Percentiles rank a stretch among this genome's conserved stretches.
Conservation (phyloP, 2,797 vertebrate species). For the Echeneis naucrates region DNA sequence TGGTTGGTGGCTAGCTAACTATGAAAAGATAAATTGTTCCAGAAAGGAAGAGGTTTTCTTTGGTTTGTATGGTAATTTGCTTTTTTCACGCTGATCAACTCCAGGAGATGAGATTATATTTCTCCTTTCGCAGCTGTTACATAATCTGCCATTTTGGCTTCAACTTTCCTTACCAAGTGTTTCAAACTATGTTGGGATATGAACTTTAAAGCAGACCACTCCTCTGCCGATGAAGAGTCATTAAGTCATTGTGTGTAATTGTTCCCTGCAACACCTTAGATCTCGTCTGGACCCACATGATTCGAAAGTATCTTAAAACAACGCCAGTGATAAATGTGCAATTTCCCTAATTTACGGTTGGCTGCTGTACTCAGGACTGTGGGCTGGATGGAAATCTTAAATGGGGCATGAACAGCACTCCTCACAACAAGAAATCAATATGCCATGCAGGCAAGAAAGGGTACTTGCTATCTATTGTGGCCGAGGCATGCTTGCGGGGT, state of each 20-base stretch:
- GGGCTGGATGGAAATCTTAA: slow-evolving; percentile 98
- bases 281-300: slow-evolving; percentile 85
- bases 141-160: background rate
- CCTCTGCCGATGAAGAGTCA: slow-evolving; percentile 1
- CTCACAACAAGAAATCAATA: slow-evolving; percentile 99
- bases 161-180: slow-evolving; percentile 4
- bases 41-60: too few relatives aligned
- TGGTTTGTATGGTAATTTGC: background rate
- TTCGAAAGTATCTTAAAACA: slow-evolving; percentile 97
- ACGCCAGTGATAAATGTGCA: slow-evolving; percentile 98
- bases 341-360: slow-evolving; percentile 97
- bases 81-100: background rate
- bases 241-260: slow-evolving; percentile 21
- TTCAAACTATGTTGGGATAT: background rate
- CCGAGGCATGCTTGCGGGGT: slow-evolving; percentile 82
- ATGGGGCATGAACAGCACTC: slow-evolving; percentile 97
- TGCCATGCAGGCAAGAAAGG: slow-evolving; percentile 89
- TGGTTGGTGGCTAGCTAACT: too few relatives aligned
- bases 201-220: slow-evolving; percentile 5
- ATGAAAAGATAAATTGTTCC: too few relatives aligned
- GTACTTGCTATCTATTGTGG: slow-evolving; percentile 84
- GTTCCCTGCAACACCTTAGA: slow-evolving; percentile 81
- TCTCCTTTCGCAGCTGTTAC: background rate
- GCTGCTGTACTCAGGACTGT: slow-evolving; percentile 92
- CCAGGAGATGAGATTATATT: background rate